Base-by-base conservation (phyloP, 2,888 invertebrate genomes). In the Gandaritis pyraliata region DNA sequence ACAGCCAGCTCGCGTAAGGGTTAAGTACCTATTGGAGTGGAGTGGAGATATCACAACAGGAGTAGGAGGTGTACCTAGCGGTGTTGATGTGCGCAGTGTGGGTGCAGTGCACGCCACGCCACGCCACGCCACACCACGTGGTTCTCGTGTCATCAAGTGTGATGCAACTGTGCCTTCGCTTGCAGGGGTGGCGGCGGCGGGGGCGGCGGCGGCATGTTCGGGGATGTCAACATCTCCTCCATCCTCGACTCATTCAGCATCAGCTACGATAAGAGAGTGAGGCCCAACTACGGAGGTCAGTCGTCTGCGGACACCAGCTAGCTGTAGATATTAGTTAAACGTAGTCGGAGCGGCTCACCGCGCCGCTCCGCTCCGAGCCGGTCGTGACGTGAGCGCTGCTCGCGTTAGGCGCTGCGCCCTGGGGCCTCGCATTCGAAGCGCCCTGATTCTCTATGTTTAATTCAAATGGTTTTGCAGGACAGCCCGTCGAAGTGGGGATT, bases 181-280 rank as follows among this genome's bases (percentile, higher is more conserved):
- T 90, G 51, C 93, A 94, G 94, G 83, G 90, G 93, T 81, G 93
- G 93, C 79, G 94, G 93, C 79, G 94, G 94, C 80, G 95, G 64
- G 56, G 64, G 95, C 72, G 79, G 80, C 80, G 95, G 95, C 74
- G 80, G 81, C 92, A 96, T 96, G 95, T 93, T 96, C 90, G 96
- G 96, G 78, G 96, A 96, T 88, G 96, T 97, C 85, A 97, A 97
- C 94, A 97, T 97, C 93, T 97, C 97, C 83, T 96, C 96, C 87
- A 97, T 97, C 86, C 94, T 97, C 93, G 97, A 97, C 93, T 96
- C 96, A 84, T 96, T 97, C 94, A 97, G 97, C 92, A 95, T 96
- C 92, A 97, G 97, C 93, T 98, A 98, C 93, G 98, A 98, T 94
- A 98, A 98, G 95, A 96, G 98, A 95, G 96, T 98, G 94, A 96